A percentile compares a stretch with the other conserved stretches of the same genome.
Conservation (phyloP, 2,888 invertebrate species). For the Dusona sp. region DNA sequence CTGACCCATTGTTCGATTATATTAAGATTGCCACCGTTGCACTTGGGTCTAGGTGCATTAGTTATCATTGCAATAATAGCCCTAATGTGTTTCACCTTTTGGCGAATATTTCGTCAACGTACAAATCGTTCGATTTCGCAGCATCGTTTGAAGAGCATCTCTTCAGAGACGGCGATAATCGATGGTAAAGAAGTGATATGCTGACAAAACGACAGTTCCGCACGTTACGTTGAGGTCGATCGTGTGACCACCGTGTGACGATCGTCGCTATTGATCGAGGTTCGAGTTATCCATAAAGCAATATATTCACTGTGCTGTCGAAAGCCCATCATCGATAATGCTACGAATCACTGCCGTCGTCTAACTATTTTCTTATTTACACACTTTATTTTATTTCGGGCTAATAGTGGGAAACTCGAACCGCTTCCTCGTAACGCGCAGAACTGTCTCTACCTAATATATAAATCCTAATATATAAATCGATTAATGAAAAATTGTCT, state of each 20-base stretch:
- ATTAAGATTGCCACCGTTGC: constrained; percentile 91
- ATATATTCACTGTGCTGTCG: constrained; percentile 9
- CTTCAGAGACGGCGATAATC: constrained; percentile 93
- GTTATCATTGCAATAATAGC: constrained; percentile 82
- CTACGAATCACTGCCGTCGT: constrained; percentile 47
- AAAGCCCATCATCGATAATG: constrained; percentile 21
- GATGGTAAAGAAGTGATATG: constrained; percentile 96
- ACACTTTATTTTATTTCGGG: constrained; percentile 10
- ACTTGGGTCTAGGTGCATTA: constrained; percentile 86
- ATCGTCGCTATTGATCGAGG: constrained; percentile 74
- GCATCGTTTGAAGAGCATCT: constrained; percentile 92
- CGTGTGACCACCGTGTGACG: constrained; percentile 96
- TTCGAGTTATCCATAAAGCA: constrained; percentile 50
- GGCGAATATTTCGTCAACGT: constrained; percentile 87
- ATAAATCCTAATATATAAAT: constrained; percentile 16
- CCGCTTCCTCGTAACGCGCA: constrained; percentile 78
- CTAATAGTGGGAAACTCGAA: constrained; percentile 59
- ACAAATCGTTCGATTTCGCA: constrained; percentile 92
- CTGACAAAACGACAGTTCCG: constrained; percentile 98
- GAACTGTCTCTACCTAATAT: constrained; percentile 75
- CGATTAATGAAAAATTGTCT: neutral
- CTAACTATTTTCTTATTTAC: neutral
- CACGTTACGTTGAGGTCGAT: constrained; percentile 96
- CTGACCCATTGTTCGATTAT: constrained; percentile 92
- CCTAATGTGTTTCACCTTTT: constrained; percentile 80